These are phyloP conservation scores for Microctenopoma lineatum DNA, from an alignment of 2,797 vertebrate species.

Conservation along the genomic window DNA sequence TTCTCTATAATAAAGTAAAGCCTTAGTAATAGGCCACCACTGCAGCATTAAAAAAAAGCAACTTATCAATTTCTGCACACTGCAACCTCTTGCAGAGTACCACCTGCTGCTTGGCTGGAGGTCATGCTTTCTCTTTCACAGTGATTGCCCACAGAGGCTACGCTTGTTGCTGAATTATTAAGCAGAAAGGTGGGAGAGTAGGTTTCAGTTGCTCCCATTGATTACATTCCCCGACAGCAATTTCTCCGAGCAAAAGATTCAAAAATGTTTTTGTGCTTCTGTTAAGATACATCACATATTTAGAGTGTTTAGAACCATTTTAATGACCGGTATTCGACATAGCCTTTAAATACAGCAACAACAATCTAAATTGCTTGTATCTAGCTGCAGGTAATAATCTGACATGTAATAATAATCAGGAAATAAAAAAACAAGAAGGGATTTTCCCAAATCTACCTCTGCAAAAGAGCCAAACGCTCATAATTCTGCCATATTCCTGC, in stretches of 20 bases:
- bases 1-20: not conserved
- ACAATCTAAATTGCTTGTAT: not conserved
- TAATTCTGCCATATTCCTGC: slow-evolving; percentile 6
- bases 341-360: not conserved
- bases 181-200: slow-evolving; percentile 47
- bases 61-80: slow-evolving; percentile 31
- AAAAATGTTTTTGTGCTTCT: slow-evolving; percentile 12
- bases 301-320: not conserved
- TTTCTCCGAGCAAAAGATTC: slow-evolving; percentile 10
- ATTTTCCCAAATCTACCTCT: slow-evolving; percentile 1
- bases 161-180: slow-evolving; percentile 69
- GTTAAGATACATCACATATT: slow-evolving; percentile 9
- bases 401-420: slow-evolving; percentile 4
- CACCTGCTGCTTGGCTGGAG: slow-evolving; percentile 64
- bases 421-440: slow-evolving; percentile 5
- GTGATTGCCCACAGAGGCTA: slow-evolving; percentile 63
- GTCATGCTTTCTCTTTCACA: slow-evolving; percentile 62
- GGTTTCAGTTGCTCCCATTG: slow-evolving; percentile 60
- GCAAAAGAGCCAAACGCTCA: not conserved
- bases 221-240: slow-evolving; percentile 46
- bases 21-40: not conserved
- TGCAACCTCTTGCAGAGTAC: slow-evolving; percentile 33
- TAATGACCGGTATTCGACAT: not conserved
- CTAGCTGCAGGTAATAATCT: not conserved
- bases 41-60: slow-evolving; percentile 24